A percentile compares a stretch with the other conserved stretches of the same genome.
phyloP scores from a whole-genome alignment of 2,113 vertebrate genomes.

The Noctilio leporinus region DNA sequence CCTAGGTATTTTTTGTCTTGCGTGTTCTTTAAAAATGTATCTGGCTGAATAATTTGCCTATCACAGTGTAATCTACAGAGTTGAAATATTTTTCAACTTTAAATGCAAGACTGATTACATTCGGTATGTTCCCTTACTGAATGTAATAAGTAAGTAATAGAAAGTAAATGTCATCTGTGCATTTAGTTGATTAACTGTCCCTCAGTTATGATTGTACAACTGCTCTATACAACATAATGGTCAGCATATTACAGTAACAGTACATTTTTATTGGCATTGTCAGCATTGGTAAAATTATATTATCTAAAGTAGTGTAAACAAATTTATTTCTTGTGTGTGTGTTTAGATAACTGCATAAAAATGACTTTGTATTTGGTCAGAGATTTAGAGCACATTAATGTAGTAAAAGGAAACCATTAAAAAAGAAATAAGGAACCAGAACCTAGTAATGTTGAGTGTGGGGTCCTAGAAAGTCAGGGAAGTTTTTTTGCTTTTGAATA shows the following conservation, averaged over 20 bases:
- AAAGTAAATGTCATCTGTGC: constrained; percentile 27
- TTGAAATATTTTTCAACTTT: constrained; percentile 31
- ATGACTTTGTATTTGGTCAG: constrained; percentile 32
- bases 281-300: neutral
- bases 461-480: neutral
- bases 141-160: constrained; percentile 35
- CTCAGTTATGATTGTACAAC: neutral
- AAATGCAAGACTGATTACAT: constrained; percentile 26
- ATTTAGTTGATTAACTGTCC: constrained; percentile 37
- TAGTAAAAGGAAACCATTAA: constrained; percentile 25
- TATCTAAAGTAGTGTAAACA: constrained; percentile 3
- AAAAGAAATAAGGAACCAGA: constrained; percentile 15
- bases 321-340: neutral
- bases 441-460: neutral
- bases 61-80: constrained; percentile 24
- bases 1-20: constrained; percentile 47
- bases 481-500: neutral
- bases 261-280: constrained; percentile 52
- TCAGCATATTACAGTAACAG: neutral
- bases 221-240: neutral
- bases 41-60: constrained; percentile 45
- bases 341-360: constrained; percentile 39
- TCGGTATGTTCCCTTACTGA: neutral
- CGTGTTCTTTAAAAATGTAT: constrained; percentile 51
- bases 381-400: neutral